Conservation (phyloP, 2,113 vertebrate genomes). For the Pseudonaja textilis region DNA sequence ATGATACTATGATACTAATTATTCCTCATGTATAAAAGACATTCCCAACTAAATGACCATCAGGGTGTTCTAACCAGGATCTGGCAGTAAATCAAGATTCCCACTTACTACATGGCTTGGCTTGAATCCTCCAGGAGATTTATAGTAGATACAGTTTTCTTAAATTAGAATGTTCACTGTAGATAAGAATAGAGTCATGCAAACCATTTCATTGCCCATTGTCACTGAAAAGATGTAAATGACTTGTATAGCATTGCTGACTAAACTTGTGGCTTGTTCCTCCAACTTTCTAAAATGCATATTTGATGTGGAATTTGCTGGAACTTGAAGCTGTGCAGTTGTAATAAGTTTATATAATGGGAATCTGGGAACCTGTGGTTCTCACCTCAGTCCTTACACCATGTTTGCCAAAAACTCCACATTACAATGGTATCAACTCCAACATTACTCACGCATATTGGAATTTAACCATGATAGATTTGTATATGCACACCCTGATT, state of each 20-base stretch:
- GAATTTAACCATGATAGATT: neutral
- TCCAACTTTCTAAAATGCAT: neutral
- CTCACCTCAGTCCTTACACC: neutral
- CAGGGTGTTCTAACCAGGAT: neutral
- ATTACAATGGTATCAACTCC: neutral
- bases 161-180: neutral
- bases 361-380: neutral
- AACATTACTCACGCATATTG: neutral
- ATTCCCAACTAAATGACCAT: neutral
- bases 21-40: neutral
- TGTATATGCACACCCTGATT: neutral
- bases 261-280: neutral
- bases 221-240: neutral
- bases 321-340: neutral
- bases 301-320: neutral
- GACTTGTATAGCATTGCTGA: neutral
- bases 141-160: neutral
- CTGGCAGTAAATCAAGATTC: neutral
- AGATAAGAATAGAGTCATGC: neutral
- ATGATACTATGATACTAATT: neutral
- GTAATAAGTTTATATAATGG: neutral
- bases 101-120: neutral
- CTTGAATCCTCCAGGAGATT: neutral
- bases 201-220: neutral
- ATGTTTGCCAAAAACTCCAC: neutral